Base-by-base conservation (phyloP, 2,113 vertebrate genomes). In the Uria lomvia region DNA sequence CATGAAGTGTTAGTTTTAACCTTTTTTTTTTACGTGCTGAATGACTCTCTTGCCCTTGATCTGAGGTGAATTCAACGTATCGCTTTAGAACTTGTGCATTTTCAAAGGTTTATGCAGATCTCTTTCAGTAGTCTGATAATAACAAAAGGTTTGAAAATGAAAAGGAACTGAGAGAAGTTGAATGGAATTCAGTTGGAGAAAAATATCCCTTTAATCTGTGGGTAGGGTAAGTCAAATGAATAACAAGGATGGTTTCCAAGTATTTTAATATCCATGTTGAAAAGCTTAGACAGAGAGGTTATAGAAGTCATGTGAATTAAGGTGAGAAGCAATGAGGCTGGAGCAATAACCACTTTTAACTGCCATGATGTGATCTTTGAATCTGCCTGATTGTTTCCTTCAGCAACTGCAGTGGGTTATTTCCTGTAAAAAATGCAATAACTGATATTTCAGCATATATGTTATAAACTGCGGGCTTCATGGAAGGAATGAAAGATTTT, bases 301-400 rank as follows among this genome's bases (percentile, higher is more conserved):
- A 43, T 96, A 96, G 90, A 94, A 92, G 90, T 93, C 92, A 53
- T 38, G n/a, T 92, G 90, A 94, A 91, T 91, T 94, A 94, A 96
- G 74, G 77, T 87, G 72, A 3, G 1, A 92, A 96, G 91, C 88
- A 91, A 81, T 72, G 86, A 93, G 67, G 49, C 59, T 87, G 62
- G 47, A 89, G 94, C 76, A 95, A 59, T 86, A 95, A 77, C 66
- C 43, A 36, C 87, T 92, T 79, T 77, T 91, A 92, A 89, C 86
- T 91, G 91, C 67, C 60, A 29, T 34, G 12, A 90, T 87, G 65
- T 66, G 47, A 92, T 88, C 77, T 96, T 92, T 96, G 79, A 86
- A 87, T 94, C 92, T 91, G 50, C n/a, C 50, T 70, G 59, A 79
- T 95, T 85, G 70, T 95, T 97, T 97, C 62, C 73, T 89, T 36